A percentile compares a stretch with the other conserved stretches of the same genome.
Conservation (phyloP, 2,113 vertebrate genomes). For the Cygnus atratus region DNA sequence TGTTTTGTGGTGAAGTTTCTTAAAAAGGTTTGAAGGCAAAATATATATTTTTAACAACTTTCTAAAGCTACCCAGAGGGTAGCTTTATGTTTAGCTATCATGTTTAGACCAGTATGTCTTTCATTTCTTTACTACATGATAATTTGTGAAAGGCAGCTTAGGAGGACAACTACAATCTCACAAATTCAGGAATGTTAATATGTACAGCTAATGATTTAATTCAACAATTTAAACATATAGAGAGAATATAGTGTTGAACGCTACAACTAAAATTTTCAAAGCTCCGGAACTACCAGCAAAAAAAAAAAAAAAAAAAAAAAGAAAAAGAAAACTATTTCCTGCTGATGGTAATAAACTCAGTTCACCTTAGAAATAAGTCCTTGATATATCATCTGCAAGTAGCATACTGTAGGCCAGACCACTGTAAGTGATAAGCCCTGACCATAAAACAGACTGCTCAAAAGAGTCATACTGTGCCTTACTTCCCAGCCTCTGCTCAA, state of each 20-base stretch:
- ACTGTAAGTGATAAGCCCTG: background rate
- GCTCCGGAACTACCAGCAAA: background rate
- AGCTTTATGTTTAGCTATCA: background rate
- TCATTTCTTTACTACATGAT: background rate
- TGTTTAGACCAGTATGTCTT: background rate
- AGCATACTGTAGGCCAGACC: background rate
- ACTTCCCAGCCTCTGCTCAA: background rate
- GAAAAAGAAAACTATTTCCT: background rate
- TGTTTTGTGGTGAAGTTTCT: background rate
- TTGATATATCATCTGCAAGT: background rate
- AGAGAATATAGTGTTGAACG: no score
- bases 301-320: background rate
- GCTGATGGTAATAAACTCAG: background rate
- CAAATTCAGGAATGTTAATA: background rate
- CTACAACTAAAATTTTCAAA: background rate
- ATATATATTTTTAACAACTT: background rate
- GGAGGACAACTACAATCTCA: background rate
- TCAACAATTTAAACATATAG: background rate
- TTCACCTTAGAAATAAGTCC: background rate
- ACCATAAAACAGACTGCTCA: background rate
- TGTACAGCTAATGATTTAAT: background rate
- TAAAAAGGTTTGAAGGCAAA: background rate
- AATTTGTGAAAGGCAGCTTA: background rate
- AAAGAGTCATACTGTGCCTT: background rate
- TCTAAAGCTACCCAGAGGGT: background rate